Evolutionary conservation across 2,113 vertebrate species (phyloP).

Genomic region (Xenopus borealis): DNA sequence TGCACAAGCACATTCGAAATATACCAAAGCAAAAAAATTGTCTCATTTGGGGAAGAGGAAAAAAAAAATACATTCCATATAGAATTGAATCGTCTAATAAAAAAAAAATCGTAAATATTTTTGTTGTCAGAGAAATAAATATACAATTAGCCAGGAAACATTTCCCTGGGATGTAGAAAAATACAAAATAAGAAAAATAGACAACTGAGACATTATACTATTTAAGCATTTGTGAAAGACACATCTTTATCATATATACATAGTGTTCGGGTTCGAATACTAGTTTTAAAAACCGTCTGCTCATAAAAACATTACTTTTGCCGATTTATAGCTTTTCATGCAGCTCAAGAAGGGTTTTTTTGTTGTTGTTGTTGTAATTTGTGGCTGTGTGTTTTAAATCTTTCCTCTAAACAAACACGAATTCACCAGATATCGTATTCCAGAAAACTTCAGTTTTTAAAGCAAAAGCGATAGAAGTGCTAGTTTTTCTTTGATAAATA

Average conservation of each 20-base stretch:
- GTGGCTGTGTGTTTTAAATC: too few species aligned
- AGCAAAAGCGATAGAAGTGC: too few species aligned
- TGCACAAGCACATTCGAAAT: slow-evolving; percentile 90
- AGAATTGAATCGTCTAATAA: slow-evolving; percentile 85
- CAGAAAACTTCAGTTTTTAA: too few species aligned
- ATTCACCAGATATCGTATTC: too few species aligned
- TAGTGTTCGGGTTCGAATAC: slow-evolving; percentile 75
- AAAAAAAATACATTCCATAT: slow-evolving; percentile 81
- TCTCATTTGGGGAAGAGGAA: slow-evolving; percentile 50
- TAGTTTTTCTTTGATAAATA: too few species aligned
- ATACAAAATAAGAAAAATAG: slow-evolving; percentile 77
- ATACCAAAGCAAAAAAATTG: slow-evolving; percentile 82
- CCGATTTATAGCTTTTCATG: too few species aligned
- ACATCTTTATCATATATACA: slow-evolving; percentile 89
- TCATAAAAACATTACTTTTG: slow-evolving; percentile 5
- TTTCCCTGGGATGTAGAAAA: slow-evolving; percentile 72
- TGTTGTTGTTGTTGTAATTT: too few species aligned
- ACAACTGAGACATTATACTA: slow-evolving; percentile 69
- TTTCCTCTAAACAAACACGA: too few species aligned
- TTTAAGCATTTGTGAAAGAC: slow-evolving; percentile 84
- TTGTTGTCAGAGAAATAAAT: slow-evolving; percentile 84
- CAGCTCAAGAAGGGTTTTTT: too few species aligned
- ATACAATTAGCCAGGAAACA: slow-evolving; percentile 71
- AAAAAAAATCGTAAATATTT: slow-evolving; percentile 76
- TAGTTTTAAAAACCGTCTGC: slow-evolving; percentile 62